Evolutionary conservation across 2,888 invertebrate genomes (phyloP), one percentile per base, ranked within the genome.

Genomic region (Diarsia brunnea): DNA sequence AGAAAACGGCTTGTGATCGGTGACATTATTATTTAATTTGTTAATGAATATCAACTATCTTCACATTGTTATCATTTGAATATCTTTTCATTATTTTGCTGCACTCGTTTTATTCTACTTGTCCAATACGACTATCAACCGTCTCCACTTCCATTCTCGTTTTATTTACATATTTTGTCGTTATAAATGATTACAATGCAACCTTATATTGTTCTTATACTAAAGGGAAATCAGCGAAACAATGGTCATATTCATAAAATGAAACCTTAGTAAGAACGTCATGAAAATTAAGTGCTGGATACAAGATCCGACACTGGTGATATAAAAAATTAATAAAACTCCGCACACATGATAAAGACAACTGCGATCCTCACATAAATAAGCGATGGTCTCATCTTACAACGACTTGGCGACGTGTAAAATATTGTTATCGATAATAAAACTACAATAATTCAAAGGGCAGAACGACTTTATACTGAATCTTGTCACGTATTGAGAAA

Each of bases 341-440:
- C 88, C 84, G 86, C 89, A 84, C 89, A 89, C 87, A 89, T 91
- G 90, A 92, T 92, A 93, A 91, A 92, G 88, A 88, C 89, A 90
- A 86, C 89, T 86, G 84, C 84, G 83, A 84, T 88, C 89, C 88
- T 90, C 89, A 91, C 91, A 94, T 94, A 95, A 95, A 95, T 94
- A 94, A 89, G 82, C 84, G 67, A 85, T 65, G 86, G 90, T 92
- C 87, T 95, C 94, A 93, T 84, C 91, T 95, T 94, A 94, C 95
- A 92, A 87, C 90, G 79, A 89, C 93, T 92, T 93, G 95, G 93
- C 90, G 96, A 95, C 95, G 94, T 95, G 95, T 95, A 92, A 96
- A 95, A 95, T 95, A 95, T 95, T 94, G 93, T 93, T 93, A 93
- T 94, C 93, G 92, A 94, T 93, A 95, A 93, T 95, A 95, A 95